Evolutionary conservation across 2,797 vertebrate genomes (phyloP), one percentile per base, ranked within the genome.

Genomic region (Ficedula albicollis): DNA sequence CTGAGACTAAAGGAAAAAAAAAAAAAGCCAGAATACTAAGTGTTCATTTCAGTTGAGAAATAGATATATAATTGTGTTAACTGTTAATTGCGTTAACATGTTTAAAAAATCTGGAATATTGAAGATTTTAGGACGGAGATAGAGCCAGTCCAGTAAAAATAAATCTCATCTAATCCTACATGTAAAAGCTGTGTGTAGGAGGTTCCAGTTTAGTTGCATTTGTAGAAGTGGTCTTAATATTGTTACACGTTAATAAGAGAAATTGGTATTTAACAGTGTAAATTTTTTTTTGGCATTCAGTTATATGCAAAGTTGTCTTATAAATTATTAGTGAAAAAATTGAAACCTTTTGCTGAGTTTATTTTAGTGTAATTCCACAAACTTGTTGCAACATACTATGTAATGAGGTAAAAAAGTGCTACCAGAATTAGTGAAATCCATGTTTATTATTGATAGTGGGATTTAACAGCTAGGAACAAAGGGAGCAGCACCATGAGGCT

Each of bases 401-500:
- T 54, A 27, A 46, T 80, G 41, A 58, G 41, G 9, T 93, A 30
- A 52, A 68, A 60, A 80, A 64, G 14, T 72, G 36, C 39, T 54
- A 17, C 26, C 14, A 30, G 15, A 77, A 46, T 68, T 62, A 36
- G 8, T 51, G 51, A 84, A 90, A 66, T 46, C 25, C 2, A 4
- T 58, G 49, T 64, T 80, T 63, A 6, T 83, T 72, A 17, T 25
- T 25, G 10, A 20, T 49, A 11, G 11, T 60, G 43, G 29, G 34
- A 52, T 78, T 81, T 86, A 90, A 63, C 26, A 64, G 29, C 41
- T 39, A 43, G 49, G 60, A 63, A 26, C 41, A 34, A 58, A 69
- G 39, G 30, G 29, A 81, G 27, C 0, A 0, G 46, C 34, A 46
- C 26, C 0, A 0, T 49, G 54, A 64, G 20, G 49, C 62, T 67